Conservation (phyloP, 2,113 vertebrate genomes). For the Nothoprocta perdicaria region DNA sequence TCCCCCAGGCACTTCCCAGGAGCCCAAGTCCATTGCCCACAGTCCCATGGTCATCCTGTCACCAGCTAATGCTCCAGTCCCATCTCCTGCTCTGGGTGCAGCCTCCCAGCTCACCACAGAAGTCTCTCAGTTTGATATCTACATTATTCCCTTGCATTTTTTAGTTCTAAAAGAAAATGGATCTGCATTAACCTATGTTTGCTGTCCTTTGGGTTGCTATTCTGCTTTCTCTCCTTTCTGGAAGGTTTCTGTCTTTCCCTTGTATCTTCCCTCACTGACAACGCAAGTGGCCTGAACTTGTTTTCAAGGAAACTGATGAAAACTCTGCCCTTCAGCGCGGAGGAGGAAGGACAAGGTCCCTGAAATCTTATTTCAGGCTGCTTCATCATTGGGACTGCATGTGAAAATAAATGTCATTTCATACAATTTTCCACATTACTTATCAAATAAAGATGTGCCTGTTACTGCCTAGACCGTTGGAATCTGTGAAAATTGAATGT, state of each 20-base stretch:
- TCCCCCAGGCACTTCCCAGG: neutral
- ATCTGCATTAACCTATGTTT: neutral
- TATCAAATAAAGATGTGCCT: conserved; percentile 43
- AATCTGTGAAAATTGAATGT: conserved; percentile 33
- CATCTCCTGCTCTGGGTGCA: neutral
- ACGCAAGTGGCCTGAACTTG: neutral
- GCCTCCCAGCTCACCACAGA: neutral
- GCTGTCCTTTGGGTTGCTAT: neutral
- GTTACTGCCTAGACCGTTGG: neutral
- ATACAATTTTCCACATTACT: neutral
- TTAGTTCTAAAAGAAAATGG: neutral
- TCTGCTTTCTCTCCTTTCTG: neutral
- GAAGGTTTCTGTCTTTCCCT: neutral
- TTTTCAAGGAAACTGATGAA: neutral
- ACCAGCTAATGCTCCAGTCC: neutral
- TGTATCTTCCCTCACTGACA: neutral
- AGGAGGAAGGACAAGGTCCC: conserved; percentile 18
- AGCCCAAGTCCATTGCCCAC: neutral
- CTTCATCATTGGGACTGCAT: neutral
- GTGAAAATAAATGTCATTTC: conserved; percentile 45
- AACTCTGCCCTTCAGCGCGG: neutral
- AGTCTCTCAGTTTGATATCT: fast-evolving
- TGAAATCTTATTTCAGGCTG: conserved; percentile 25
- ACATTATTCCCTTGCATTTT: neutral
- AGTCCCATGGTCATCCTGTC: neutral